Evolutionary conservation across 2,888 invertebrate genomes (phyloP).

Genomic region (Erynnis tages): DNA sequence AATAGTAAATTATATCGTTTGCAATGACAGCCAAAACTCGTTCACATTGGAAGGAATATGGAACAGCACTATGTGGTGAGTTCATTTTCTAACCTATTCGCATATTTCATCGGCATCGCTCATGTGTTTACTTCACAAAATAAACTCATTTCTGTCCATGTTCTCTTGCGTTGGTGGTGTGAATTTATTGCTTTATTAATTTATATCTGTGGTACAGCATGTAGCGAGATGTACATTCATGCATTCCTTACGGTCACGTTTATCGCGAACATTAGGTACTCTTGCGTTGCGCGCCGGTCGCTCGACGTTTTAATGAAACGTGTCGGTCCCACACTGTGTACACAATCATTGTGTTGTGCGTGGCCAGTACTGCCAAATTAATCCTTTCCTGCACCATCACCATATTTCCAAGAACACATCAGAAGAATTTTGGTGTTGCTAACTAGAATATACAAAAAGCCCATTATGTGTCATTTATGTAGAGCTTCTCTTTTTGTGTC

Average conservation of each 20-base stretch:
- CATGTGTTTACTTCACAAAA: conserved; percentile 47
- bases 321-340: conserved; percentile 30
- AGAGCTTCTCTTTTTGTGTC: not conserved
- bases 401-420: conserved; percentile 9
- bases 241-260: conserved; percentile 32
- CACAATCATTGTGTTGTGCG: conserved; percentile 9
- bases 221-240: conserved; percentile 22
- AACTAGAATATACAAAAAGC: not conserved
- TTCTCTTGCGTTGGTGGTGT: not conserved
- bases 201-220: conserved; percentile 2
- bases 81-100: conserved; percentile 68
- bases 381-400: conserved; percentile 2
- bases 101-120: conserved; percentile 40
- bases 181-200: conserved; percentile 13
- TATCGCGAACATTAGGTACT: conserved; percentile 36
- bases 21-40: conserved; percentile 78
- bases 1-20: conserved; percentile 49
- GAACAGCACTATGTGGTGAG: conserved; percentile 80
- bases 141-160: not conserved
- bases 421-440: not conserved
- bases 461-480: not conserved
- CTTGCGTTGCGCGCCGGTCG: conserved; percentile 27
- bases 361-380: too few species aligned
- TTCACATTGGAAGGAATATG: conserved; percentile 82
- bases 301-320: conserved; percentile 38